Evolutionary conservation across 92 coral and sea anemone genomes (phyloP).

Genomic region (Epizoanthus rinbou): DNA sequence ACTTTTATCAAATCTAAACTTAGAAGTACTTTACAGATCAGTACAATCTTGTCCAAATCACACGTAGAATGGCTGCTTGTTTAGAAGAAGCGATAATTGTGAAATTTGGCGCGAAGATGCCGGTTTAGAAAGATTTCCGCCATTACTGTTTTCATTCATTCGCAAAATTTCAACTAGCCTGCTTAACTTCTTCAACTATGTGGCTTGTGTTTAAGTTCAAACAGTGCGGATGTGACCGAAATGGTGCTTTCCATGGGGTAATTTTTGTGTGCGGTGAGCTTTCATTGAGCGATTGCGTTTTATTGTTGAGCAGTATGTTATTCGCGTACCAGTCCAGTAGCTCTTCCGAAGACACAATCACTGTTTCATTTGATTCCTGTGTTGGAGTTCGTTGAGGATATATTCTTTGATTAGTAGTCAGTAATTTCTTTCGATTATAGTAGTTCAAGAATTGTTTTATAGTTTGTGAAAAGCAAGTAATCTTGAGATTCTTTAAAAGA

Average conservation of each 20-base stretch:
- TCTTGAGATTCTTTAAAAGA: not conserved
- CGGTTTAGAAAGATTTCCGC: conserved; percentile 40
- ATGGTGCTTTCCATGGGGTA: not conserved
- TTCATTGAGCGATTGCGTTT: not conserved
- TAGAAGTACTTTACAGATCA: conserved; percentile 13
- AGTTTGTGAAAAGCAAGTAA: not conserved
- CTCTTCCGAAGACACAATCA: not conserved
- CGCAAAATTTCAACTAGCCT: conserved; percentile 7
- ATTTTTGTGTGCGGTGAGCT: not conserved
- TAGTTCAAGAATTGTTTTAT: not conserved
- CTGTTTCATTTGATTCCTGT: conserved; percentile 10
- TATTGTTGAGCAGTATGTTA: not conserved
- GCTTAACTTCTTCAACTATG: conserved; percentile 8
- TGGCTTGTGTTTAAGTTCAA: not conserved
- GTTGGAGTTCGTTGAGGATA: not conserved
- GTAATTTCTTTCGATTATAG: not conserved
- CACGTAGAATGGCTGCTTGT: not conserved
- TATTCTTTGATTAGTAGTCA: conserved; percentile 18
- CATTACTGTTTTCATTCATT: conserved; percentile 51
- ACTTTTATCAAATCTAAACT: not conserved
- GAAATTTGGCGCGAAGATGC: conserved; percentile 46
- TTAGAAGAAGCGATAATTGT: conserved; percentile 32
- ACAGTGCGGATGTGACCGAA: conserved; percentile 8
- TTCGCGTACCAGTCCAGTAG: too few species aligned
- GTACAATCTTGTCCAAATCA: conserved; percentile 3